Evolutionary conservation across 2,797 vertebrate species (phyloP).

Genomic region (Aulostomus chinensis): DNA sequence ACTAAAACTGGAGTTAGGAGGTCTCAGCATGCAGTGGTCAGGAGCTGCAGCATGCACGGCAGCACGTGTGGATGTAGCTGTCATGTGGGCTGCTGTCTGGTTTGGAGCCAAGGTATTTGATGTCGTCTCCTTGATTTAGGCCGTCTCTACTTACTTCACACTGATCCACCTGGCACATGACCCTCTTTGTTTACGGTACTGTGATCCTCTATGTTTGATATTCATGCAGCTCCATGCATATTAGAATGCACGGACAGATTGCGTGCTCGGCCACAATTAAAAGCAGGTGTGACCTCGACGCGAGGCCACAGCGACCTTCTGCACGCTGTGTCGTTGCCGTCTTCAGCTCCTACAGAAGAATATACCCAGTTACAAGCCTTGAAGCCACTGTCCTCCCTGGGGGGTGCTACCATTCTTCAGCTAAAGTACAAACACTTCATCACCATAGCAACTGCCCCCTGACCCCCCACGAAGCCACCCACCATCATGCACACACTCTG

Average conservation of each 20-base stretch:
- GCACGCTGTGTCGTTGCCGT: slow-evolving; percentile 25
- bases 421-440: slow-evolving; percentile 72
- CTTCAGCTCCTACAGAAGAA: slow-evolving; percentile 34
- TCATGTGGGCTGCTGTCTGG: neutral
- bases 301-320: slow-evolving; percentile 33
- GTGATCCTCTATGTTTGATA: slow-evolving; percentile 15
- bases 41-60: neutral
- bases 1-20: too few relatives aligned
- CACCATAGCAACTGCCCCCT: slow-evolving; percentile 64
- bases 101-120: slow-evolving; percentile 17
- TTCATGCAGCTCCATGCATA: neutral
- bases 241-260: neutral
- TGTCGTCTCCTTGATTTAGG: neutral
- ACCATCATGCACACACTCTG: slow-evolving; percentile 12
- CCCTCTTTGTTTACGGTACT: too few relatives aligned
- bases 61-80: slow-evolving; percentile 1
- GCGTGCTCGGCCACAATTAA: neutral
- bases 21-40: too few relatives aligned
- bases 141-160: slow-evolving; percentile 28
- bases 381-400: slow-evolving; percentile 52
- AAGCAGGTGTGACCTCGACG: slow-evolving; percentile 14
- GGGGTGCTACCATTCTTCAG: slow-evolving; percentile 62
- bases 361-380: slow-evolving; percentile 64
- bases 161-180: slow-evolving; percentile 8
- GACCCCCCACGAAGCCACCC: slow-evolving; percentile 43